Percentiles rank a stretch among this genome's conserved stretches.
phyloP scores from a whole-genome alignment of 2,113 vertebrate species.

The Antechinus flavipes region DNA sequence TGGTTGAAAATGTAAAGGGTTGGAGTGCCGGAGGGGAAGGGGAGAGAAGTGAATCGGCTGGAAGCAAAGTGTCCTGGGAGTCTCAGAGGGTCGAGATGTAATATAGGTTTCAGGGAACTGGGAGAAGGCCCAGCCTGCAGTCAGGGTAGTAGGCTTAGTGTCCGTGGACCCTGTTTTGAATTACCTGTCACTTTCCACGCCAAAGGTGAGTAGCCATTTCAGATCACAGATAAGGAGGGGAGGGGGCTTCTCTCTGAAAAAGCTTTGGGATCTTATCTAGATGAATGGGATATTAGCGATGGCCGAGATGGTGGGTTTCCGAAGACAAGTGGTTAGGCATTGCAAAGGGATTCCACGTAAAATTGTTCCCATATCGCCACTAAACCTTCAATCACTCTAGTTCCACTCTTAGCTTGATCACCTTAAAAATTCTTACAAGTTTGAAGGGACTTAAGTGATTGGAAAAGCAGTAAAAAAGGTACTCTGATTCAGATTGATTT shows the following conservation, averaged over 20 bases:
- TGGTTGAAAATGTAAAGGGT: neutral
- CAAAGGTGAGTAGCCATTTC: neutral
- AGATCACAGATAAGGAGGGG: neutral
- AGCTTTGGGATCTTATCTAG: neutral
- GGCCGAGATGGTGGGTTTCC: neutral
- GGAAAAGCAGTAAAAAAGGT: neutral
- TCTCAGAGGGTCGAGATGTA: neutral
- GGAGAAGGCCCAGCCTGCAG: neutral
- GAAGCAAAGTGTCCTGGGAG: neutral
- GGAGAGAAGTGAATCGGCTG: neutral
- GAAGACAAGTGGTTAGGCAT: neutral
- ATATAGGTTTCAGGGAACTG: neutral
- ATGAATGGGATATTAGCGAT: neutral
- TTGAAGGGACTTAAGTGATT: neutral
- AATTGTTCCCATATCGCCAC: neutral
- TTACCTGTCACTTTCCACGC: neutral
- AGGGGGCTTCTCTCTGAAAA: neutral
- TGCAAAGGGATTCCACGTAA: neutral
- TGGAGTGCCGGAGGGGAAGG: neutral
- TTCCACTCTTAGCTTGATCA: neutral
- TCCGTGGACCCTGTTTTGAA: neutral
- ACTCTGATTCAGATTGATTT: neutral
- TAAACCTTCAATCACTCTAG: neutral
- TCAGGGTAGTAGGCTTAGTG: neutral
- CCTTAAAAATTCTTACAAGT: neutral